Base-by-base conservation (phyloP, 2,797 vertebrate species). In the Glyptemys insculpta region DNA sequence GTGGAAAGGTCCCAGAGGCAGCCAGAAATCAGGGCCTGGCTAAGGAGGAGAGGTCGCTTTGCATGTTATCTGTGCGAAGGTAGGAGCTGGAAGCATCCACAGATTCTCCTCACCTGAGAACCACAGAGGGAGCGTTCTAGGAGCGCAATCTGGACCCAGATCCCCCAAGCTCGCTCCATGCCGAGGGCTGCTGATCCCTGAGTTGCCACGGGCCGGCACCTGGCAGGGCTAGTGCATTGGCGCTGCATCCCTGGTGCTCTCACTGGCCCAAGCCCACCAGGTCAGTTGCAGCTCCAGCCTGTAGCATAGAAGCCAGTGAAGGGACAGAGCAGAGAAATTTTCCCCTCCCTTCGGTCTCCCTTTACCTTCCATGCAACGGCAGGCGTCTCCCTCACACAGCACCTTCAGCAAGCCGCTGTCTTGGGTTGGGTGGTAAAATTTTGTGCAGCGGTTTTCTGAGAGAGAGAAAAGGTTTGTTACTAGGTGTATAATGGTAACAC, bases 281-380 rank as follows among this genome's bases (percentile, higher is more conserved):
- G 16, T n/a, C 62, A n/a, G 34, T 65, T n/a, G 34, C 2, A 1
- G 16, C n/a, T 65, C 34, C 62, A 65, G 16, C 62, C 31, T 18
- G 31, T 34, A 37, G 8, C 18, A 21, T 18, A 68, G 34, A n/a
- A 12, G 37, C 72, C 72, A 12, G 41, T 3, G 41, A 76, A 74
- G 15, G 25, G 41, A 23, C 37, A 41, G n/a, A 31, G 37, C 37
- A 44, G 19, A 59, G 37, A 44, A 31, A 29, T 41, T 8, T 4
- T 18, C 23, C 11, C 7, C 11, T 31, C 37, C 54, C 25, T 50
- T 44, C 23, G 18, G 12, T 31, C 57, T 29, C 34, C 4, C 11
- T 37, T 93, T 96, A 98, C 98, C 98, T 97, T 98, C 98, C 88
- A 98, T 98, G 96, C 98, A 98, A 29, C 91, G 96, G 88, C 98